phyloP scores from a whole-genome alignment of 2,797 vertebrate genomes.

The Galagoides demidoff region DNA sequence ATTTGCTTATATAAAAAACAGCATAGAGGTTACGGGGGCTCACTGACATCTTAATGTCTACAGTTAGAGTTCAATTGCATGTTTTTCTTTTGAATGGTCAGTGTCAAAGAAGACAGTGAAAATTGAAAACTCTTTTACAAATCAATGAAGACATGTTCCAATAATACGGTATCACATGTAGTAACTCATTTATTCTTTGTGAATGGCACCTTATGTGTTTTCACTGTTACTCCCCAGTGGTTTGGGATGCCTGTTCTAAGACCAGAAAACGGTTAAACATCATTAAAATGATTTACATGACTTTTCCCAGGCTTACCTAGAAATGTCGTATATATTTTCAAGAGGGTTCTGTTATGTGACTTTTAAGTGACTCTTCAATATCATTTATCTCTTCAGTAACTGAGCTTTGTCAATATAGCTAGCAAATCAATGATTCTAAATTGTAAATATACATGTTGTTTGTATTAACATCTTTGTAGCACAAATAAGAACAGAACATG shows the following conservation, averaged over 20 bases:
- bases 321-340: not conserved
- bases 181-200: not conserved
- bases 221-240: not conserved
- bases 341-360: not conserved
- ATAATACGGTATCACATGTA: not conserved
- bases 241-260: not conserved
- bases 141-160: too few relatives aligned
- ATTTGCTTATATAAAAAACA: not conserved
- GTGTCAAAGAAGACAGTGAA: not conserved
- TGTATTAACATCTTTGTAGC: not conserved
- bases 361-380: not conserved
- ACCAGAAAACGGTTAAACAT: not conserved
- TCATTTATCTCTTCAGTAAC: not conserved
- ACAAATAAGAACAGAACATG: not conserved
- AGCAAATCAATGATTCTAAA: not conserved
- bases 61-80: not conserved
- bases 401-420: not conserved
- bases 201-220: not conserved
- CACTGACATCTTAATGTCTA: not conserved
- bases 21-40: too few relatives aligned
- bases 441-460: not conserved
- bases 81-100: not conserved
- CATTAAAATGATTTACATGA: not conserved
- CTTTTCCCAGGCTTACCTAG: not conserved
- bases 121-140: not conserved